Conservation (phyloP, 2,888 invertebrate genomes). For the Junonia oenone region DNA sequence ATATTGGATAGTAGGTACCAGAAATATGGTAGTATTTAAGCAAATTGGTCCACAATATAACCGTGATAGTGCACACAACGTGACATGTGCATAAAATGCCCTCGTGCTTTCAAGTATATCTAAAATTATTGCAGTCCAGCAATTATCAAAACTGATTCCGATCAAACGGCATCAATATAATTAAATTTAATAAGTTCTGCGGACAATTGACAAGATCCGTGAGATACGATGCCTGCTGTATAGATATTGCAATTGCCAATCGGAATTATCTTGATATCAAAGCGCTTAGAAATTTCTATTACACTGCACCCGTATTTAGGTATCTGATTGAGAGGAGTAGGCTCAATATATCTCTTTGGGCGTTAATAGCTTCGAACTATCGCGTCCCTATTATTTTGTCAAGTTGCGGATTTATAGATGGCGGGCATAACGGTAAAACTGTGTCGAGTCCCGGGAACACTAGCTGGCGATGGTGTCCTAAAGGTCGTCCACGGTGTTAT, state of each 20-base stretch:
- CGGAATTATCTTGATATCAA: slow-evolving; percentile 25
- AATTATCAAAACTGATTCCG: slow-evolving; percentile 18
- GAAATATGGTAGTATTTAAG: not conserved
- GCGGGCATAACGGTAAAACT: slow-evolving; percentile 60
- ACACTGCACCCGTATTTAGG: slow-evolving; percentile 63
- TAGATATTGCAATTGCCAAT: slow-evolving; percentile 22
- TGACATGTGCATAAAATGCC: not conserved
- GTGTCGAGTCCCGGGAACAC: slow-evolving; percentile 43
- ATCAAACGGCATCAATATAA: slow-evolving; percentile 22
- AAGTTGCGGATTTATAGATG: slow-evolving; percentile 74
- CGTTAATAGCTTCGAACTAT: slow-evolving; percentile 75
- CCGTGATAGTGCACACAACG: not conserved
- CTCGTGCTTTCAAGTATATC: not conserved
- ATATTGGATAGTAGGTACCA: too few relatives aligned
- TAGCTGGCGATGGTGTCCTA: slow-evolving; percentile 40
- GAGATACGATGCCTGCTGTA: slow-evolving; percentile 18
- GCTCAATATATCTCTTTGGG: slow-evolving; percentile 73
- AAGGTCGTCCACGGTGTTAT: slow-evolving; percentile 41
- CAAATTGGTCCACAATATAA: not conserved
- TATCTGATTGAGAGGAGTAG: slow-evolving; percentile 74
- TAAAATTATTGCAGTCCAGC: slow-evolving; percentile 8
- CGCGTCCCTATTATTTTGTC: slow-evolving; percentile 77
- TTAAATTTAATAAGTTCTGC: slow-evolving; percentile 24
- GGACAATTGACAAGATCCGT: slow-evolving; percentile 21
- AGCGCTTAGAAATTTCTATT: slow-evolving; percentile 42